Base-by-base conservation (phyloP, 2,888 invertebrate species). In the Ophioninae sp. region DNA sequence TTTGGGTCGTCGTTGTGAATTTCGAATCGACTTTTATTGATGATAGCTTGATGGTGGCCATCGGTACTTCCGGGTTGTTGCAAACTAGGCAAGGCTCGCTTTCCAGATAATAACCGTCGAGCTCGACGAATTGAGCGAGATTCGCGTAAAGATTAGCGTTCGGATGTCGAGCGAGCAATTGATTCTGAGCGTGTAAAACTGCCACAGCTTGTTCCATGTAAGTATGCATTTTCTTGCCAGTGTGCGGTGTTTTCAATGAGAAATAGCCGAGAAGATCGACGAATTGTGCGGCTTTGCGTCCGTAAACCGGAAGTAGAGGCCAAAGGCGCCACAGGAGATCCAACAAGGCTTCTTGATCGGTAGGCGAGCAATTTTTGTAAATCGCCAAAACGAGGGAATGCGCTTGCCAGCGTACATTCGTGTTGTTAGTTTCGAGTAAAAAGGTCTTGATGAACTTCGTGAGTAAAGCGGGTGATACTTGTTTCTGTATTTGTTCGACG, bases 21-120 rank as follows among this genome's bases (percentile, higher is more conserved):
- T 99, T 98, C 0, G 98, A 98, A 94, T 99, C 99, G 82, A 96
- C 96, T 94, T 99, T 98, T 83, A 99, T 97, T 0, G 98, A 96
- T 0, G 98, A 97, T 78, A 99, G 93, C 93, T 99, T 99, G 87
- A 98, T 97, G 77, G 96, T 97, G 0, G 97, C 95, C 94, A 98
- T 96, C 0, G 98, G 96, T 22, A 98, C 97, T 93, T 99, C 99
- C 0, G 99, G 99, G 93, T 99, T 99, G 93, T 99, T 99, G 93
- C 99, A 99, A 0, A 99, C 99, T 79, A 99, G 95, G 90, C 99
- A 99, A 0, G 99, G 99, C 91, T 99, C 99, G 30, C 98, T 98
- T 94, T 99, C 99, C 84, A 99, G 94, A 92, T 98, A 99, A 93
- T 97, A 99, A 0, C 99, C 99, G 91, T 99, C 99, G 67, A 99